A percentile compares a stretch with the other conserved stretches of the same genome.
These are phyloP conservation scores for Pantelozetes paolii DNA, from an alignment of 2,888 invertebrate species.

Conservation along the genomic window DNA sequence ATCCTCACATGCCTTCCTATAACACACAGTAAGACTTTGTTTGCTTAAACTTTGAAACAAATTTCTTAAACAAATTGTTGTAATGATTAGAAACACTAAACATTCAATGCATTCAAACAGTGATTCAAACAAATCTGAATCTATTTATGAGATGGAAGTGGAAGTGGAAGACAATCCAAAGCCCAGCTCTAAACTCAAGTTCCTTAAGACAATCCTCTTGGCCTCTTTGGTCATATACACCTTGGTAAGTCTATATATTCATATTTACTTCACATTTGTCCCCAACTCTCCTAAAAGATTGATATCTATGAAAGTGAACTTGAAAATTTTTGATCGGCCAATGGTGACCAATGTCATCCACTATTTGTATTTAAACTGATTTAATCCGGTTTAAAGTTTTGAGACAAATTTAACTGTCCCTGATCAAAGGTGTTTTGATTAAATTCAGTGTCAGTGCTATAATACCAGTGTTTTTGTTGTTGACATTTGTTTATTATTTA, in stretches of 20 bases:
- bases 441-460: too few relatives aligned
- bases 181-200: conserved; percentile 28
- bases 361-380: too few relatives aligned
- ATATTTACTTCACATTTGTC: neutral
- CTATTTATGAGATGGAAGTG: conserved; percentile 15
- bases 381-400: too few relatives aligned
- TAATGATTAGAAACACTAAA: neutral
- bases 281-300: neutral
- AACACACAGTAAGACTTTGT: conserved; percentile 25
- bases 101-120: neutral
- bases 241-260: conserved; percentile 26
- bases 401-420: too few relatives aligned
- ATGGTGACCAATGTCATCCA: too few relatives aligned
- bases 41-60: conserved; percentile 31
- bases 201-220: conserved; percentile 22
- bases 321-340: too few relatives aligned
- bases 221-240: conserved; percentile 38
- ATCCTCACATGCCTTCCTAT: conserved; percentile 21
- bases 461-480: too few relatives aligned
- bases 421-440: too few relatives aligned
- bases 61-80: neutral
- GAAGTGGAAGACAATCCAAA: conserved; percentile 19
- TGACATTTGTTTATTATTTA: too few relatives aligned
- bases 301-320: neutral
- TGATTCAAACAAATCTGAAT: conserved; percentile 13